Percentiles rank a stretch among this genome's conserved stretches.
Conservation (phyloP, 2,113 vertebrate species). For the Saguinus midas region DNA sequence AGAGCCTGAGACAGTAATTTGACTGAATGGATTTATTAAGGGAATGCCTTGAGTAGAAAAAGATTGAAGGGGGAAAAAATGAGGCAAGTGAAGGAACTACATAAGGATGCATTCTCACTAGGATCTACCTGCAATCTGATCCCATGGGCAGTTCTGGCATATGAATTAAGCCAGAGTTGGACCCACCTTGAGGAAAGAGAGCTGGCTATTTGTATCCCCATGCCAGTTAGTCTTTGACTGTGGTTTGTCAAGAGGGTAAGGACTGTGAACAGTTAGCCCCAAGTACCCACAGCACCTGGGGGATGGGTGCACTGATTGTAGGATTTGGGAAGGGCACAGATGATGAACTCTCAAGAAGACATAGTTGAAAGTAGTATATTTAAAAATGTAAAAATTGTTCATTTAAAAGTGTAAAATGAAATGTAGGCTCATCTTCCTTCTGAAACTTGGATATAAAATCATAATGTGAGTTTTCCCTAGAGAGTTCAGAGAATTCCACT, state of each 20-base stretch:
- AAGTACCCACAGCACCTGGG: neutral
- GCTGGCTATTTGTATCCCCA: neutral
- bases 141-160: neutral
- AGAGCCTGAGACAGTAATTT: neutral
- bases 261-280: neutral
- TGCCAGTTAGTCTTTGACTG: neutral
- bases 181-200: neutral
- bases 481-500: neutral
- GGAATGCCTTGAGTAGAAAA: neutral
- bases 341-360: neutral
- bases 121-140: neutral
- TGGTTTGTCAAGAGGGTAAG: neutral
- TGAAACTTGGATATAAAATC: neutral
- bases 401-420: neutral
- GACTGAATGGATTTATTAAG: neutral
- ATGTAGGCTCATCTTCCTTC: neutral
- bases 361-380: neutral
- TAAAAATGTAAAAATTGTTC: neutral
- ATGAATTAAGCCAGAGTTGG: neutral
- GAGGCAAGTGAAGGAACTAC: neutral
- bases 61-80: neutral
- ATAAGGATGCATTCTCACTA: neutral
- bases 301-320: fast-evolving
- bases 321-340: neutral
- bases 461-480: neutral